phyloP scores from a whole-genome alignment of 2,113 vertebrate genomes.

The Hydrochoerus hydrochaeris region DNA sequence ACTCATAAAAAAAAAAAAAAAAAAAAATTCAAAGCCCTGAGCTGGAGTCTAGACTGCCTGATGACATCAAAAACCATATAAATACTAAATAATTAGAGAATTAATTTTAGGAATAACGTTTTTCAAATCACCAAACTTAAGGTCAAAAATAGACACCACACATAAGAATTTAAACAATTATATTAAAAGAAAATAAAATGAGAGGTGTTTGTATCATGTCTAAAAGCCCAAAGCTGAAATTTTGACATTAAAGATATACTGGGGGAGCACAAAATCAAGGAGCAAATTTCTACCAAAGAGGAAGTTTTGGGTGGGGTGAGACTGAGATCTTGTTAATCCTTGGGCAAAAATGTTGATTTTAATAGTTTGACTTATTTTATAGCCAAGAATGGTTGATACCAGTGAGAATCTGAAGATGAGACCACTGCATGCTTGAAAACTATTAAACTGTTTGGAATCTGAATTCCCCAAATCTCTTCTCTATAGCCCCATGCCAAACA shows the following conservation, averaged over 20 bases:
- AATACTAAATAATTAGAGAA: slow-evolving; percentile 21
- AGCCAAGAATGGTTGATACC: not conserved
- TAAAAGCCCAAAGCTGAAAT: slow-evolving; percentile 12
- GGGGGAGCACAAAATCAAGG: not conserved
- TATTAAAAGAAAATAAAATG: not conserved
- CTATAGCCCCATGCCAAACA: not conserved
- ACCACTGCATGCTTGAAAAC: not conserved
- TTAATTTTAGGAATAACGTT: slow-evolving; percentile 53
- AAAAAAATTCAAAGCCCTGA: not conserved
- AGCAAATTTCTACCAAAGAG: not conserved
- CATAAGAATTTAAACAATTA: not conserved
- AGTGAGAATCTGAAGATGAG: not conserved
- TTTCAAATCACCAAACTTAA: slow-evolving; percentile 12
- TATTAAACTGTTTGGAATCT: not conserved
- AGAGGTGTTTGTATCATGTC: not conserved
- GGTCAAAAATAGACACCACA: not conserved
- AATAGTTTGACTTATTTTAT: not conserved
- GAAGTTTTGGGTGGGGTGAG: not conserved
- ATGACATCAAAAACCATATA: not conserved
- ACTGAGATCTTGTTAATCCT: too few species aligned
- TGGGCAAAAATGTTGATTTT: not conserved
- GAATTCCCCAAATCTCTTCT: not conserved
- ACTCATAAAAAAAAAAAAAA: not conserved
- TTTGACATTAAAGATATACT: not conserved
- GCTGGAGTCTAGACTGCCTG: not conserved